Conservation (phyloP, 2,888 invertebrate species). For the Tipula vernalis region DNA sequence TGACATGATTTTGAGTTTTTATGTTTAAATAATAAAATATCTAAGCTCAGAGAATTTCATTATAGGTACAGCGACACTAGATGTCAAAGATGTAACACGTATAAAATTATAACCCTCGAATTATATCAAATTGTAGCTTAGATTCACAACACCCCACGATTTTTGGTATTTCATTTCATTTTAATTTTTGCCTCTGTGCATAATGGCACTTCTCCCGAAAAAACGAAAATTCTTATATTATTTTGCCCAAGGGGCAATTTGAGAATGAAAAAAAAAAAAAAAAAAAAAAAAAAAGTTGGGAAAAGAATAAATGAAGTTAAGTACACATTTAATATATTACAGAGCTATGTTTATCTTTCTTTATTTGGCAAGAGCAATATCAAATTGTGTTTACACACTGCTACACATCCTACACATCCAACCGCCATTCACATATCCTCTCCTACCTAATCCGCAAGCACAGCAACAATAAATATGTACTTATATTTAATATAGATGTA, state of each 20-base stretch:
- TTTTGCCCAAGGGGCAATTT: not conserved
- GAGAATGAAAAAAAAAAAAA: not conserved
- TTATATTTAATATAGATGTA: not conserved
- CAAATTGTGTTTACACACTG: not conserved
- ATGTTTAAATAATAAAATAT: not conserved
- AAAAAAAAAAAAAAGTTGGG: not conserved
- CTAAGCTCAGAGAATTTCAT: not conserved
- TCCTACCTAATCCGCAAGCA: not conserved
- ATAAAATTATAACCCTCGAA: not conserved
- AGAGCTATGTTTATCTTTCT: not conserved
- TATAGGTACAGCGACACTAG: not conserved
- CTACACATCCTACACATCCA: not conserved
- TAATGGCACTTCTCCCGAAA: not conserved
- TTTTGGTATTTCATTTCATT: not conserved
- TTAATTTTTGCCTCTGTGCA: not conserved
- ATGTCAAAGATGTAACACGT: not conserved
- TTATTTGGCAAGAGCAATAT: not conserved
- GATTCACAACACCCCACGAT: not conserved
- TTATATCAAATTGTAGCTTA: not conserved
- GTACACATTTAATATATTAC: not conserved
- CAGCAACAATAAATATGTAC: not conserved
- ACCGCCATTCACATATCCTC: not conserved
- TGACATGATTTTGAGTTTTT: not conserved
- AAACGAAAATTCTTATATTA: not conserved
- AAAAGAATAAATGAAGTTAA: not conserved